Base-by-base conservation (phyloP, 2,113 vertebrate genomes). In the Myodes glareolus region DNA sequence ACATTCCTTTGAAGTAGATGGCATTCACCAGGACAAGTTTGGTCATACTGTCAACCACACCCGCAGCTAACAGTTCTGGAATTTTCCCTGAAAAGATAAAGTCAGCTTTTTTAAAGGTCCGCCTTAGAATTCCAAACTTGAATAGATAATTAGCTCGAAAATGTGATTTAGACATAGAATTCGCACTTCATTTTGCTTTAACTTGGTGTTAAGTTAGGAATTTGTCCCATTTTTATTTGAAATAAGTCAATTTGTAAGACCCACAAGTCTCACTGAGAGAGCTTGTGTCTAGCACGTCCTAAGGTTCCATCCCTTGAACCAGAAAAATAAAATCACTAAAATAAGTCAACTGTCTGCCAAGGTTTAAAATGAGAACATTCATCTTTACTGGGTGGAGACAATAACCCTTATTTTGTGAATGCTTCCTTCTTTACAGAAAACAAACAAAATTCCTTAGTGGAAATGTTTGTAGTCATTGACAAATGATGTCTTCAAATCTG, bases 1-100 rank as follows among this genome's bases (percentile, higher is more conserved):
- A 99, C 58, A 97, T 98, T 0, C 99, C 99, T 97, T 99, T 99
- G 98, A 99, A 99, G 98, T 99, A 99, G 97, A 99, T 98, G 86
- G 99, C 99, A 0, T 99, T 99, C 93, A 99, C 99, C 61, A 99
- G 96, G 85, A 99, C 98, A 0, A 99, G 94, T 94, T 95, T 98
- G 3, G 99, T 99, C 88, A 88, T 97, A 16, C 13, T 11, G 19
- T 96, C 95, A 85, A 99, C 97, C 42, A 97, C 96, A 52, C 99
- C 99, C 63, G 97, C 63, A 94, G 99, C 97, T 75, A 99, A 97
- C 47, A 99, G 97, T 47, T 99, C 96, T 13, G 98, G 98, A 94
- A 99, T 99, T 98, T 99, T 99, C 97, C 98, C 99, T 99, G 94
- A 88, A 96, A 97, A 95, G 33, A 82, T 61, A 84, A 52, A 87